Percentiles rank a stretch among this genome's conserved stretches.
These are phyloP conservation scores for Dasyornis broadbenti DNA, from an alignment of 2,113 vertebrate species.

Conservation along the genomic window DNA sequence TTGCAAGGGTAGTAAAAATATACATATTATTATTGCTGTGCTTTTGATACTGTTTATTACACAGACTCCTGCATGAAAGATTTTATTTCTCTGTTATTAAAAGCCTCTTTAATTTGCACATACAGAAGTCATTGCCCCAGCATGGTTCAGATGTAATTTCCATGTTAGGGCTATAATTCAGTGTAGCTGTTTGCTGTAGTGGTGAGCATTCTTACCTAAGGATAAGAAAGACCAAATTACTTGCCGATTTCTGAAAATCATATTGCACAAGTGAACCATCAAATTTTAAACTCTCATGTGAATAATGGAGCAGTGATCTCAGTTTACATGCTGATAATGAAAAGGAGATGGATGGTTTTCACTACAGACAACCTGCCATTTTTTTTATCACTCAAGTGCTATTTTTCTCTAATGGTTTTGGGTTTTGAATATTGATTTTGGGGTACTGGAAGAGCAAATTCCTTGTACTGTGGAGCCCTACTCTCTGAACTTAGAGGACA, in stretches of 20 bases:
- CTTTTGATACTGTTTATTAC: slow-evolving; percentile 62
- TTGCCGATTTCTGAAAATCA: background rate
- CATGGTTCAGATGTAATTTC: slow-evolving; percentile 40
- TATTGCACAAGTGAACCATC: background rate
- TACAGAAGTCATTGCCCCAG: background rate
- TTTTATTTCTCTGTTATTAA: slow-evolving; percentile 62
- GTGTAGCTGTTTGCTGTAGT: background rate
- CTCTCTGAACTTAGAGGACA: background rate
- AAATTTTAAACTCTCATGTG: background rate
- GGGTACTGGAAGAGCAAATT: background rate
- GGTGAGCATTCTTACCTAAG: background rate
- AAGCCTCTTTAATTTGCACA: slow-evolving; percentile 56
- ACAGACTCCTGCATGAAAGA: slow-evolving; percentile 41
- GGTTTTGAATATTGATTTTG: background rate
- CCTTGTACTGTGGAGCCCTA: background rate
- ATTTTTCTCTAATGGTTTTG: background rate
- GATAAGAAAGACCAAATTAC: background rate
- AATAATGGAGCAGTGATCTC: background rate
- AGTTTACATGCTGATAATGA: background rate
- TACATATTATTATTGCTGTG: slow-evolving; percentile 33
- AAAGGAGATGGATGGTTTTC: background rate
- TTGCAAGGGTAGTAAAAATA: slow-evolving; percentile 44
- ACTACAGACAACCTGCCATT: background rate
- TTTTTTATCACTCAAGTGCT: background rate
- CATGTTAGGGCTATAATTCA: slow-evolving; percentile 4